Evolutionary conservation across 2,888 invertebrate species (phyloP).

Genomic region (Hyppa rectilinea): DNA sequence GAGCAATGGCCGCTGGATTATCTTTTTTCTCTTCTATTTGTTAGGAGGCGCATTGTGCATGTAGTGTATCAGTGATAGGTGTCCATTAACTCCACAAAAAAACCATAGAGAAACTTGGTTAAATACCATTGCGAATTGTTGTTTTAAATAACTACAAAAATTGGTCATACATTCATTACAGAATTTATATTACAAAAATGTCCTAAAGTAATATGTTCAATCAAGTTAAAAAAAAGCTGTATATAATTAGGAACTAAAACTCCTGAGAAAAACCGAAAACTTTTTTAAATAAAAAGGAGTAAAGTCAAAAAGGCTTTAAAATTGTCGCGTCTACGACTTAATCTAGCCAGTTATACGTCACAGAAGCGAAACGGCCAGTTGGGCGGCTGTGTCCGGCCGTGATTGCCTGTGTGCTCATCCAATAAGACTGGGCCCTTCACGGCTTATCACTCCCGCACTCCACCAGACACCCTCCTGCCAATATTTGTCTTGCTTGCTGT

Average conservation of each 20-base stretch:
- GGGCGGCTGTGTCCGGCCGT: slow-evolving; percentile 66
- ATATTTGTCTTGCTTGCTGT: slow-evolving; percentile 68
- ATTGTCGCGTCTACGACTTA: slow-evolving; percentile 49
- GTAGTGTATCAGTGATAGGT: neutral
- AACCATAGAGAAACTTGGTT: neutral
- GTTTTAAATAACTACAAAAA: neutral
- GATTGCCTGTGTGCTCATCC: slow-evolving; percentile 76
- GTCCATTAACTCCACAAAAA: neutral
- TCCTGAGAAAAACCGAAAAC: neutral
- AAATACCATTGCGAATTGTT: neutral
- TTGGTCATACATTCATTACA: neutral
- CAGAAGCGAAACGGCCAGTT: slow-evolving; percentile 68
- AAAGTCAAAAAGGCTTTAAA: neutral
- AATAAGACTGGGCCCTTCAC: slow-evolving; percentile 75
- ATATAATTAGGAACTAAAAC: neutral
- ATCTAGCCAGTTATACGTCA: slow-evolving; percentile 51
- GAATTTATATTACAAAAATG: neutral
- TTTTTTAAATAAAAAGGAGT: neutral
- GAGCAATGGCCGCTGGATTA: neutral
- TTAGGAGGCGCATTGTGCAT: neutral
- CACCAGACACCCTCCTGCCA: slow-evolving; percentile 61
- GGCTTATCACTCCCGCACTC: slow-evolving; percentile 69
- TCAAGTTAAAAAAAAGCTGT: neutral
- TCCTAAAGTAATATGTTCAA: neutral
- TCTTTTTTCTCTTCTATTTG: neutral